Evolutionary conservation across 2,888 invertebrate species (phyloP).

Genomic region (Heliconius ismenius): DNA sequence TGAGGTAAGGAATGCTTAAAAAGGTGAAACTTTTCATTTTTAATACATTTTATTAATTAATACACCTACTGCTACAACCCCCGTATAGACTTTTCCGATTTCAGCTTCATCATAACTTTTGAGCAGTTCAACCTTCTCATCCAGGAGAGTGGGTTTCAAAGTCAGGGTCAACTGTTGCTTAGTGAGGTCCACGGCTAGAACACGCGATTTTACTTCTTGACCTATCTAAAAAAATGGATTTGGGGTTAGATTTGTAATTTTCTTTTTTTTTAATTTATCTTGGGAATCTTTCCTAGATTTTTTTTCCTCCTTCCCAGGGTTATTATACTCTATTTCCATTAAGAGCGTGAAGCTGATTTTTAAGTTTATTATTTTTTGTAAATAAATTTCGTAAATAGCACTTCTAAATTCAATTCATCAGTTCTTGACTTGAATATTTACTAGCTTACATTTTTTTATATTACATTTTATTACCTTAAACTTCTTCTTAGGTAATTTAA

Average conservation of each 20-base stretch:
- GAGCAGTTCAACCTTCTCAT: slow-evolving; percentile 78
- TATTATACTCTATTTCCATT: too few species aligned
- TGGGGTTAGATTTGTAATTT: too few species aligned
- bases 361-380: too few species aligned
- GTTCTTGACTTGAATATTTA: too few species aligned
- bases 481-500: slow-evolving; percentile 77
- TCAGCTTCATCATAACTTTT: slow-evolving; percentile 74
- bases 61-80: slow-evolving; percentile 76
- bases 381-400: too few species aligned
- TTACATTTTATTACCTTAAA: slow-evolving; percentile 62
- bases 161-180: slow-evolving; percentile 82
- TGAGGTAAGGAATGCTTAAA: neutral
- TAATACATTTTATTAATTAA: neutral
- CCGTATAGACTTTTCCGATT: slow-evolving; percentile 78
- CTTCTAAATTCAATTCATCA: too few species aligned
- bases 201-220: slow-evolving; percentile 81
- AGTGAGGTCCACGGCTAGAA: slow-evolving; percentile 75
- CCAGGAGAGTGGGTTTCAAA: slow-evolving; percentile 84
- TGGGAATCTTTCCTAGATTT: too few species aligned
- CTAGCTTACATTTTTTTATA: too few species aligned
- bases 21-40: neutral
- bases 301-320: too few species aligned
- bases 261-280: too few species aligned
- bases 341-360: too few species aligned
- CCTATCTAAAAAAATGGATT: slow-evolving; percentile 65